Evolutionary conservation across 2,797 vertebrate species (phyloP).

Genomic region (Rhabdophis nuchalis): DNA sequence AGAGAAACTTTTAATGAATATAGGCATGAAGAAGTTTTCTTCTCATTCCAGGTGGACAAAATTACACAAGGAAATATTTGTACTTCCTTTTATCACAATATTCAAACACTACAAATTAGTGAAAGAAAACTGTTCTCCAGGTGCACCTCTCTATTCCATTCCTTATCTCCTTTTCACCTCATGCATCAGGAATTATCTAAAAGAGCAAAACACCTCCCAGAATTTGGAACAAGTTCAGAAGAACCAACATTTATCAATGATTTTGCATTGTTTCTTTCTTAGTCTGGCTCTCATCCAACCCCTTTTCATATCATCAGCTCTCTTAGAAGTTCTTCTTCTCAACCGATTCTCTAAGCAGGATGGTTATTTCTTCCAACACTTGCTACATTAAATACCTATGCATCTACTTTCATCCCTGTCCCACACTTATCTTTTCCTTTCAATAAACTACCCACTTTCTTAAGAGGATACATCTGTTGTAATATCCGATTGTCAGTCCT

Average conservation of each 20-base stretch:
- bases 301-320: background rate
- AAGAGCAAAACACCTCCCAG: conserved; percentile 3
- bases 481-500: background rate
- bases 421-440: background rate
- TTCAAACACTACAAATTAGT: background rate
- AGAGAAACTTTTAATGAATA: background rate
- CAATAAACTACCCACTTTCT: background rate
- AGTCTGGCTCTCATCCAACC: conserved; percentile 16
- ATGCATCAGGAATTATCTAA: conserved; percentile 57
- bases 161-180: conserved; percentile 34
- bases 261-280: conserved; percentile 27
- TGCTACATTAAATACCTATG: background rate
- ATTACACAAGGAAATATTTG: background rate
- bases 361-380: background rate
- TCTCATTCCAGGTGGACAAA: background rate
- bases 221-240: conserved; percentile 52
- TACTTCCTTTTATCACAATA: background rate
- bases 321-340: background rate
- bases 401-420: background rate
- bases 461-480: background rate
- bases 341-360: background rate
- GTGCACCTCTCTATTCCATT: background rate
- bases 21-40: background rate
- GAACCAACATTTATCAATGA: background rate
- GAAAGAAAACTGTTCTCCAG: background rate